Base-by-base conservation (phyloP, 2,113 vertebrate species). In the Mesoclemmys tuberculata region DNA sequence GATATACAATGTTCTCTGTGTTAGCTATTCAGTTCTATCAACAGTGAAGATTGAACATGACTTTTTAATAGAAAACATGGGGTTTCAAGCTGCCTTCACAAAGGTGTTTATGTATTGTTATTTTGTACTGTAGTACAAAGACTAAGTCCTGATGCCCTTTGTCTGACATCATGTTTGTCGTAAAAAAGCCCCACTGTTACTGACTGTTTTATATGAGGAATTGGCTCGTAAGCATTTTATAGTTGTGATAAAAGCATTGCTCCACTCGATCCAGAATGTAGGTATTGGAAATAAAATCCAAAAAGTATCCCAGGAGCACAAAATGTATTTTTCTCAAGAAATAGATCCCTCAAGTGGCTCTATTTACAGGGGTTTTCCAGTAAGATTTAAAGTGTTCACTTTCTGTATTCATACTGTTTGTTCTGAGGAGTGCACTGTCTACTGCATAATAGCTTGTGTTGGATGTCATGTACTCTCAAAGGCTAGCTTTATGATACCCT, bases 1-100 rank as follows among this genome's bases (percentile, higher is more conserved):
- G 98, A 98, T 98, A 98, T 98, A 98, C 98, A 98, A 95, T 98
- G 98, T 98, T 98, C 98, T 97, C 97, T 97, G 97, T 98, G 98
- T 98, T 98, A 98, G 98, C 98, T 98, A 98, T 98, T 98, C 98
- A 93, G 97, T 98, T 98, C 98, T 98, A 98, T 98, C 98, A 98
- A 98, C 98, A 98, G 98, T 97, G 98, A 98, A 98, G 98, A 98
- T 98, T 98, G 98, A 98, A 98, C 98, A 98, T 98, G 98, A 98
- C 98, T 98, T 98, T 98, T 98, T 98, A 98, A 98, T 98, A 98
- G 98, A 98, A 98, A 98, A 98, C 98, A 98, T 96, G 98, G 98
- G 98, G 98, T 98, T 98, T 98, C 96, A 96, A 98, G 98, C 97
- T 98, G 98, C 98, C 98, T 98, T 98, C 98, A 96, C 98, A 98